Base-by-base conservation (phyloP, 2,113 vertebrate genomes). In the Malurus alboscapulatus region DNA sequence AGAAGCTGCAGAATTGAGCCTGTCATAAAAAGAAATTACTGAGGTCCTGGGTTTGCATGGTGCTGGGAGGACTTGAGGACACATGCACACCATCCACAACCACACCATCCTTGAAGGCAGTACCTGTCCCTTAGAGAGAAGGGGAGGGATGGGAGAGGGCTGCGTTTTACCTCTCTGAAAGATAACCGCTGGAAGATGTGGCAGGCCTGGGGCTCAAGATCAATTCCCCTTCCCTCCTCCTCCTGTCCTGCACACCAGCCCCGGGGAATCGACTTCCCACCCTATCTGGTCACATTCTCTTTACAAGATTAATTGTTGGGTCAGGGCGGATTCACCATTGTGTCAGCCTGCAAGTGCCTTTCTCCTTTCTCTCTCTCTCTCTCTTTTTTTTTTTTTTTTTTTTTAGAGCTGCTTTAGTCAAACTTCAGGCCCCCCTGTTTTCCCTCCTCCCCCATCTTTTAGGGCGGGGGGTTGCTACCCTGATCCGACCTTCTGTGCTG, bases 231-330 rank as follows among this genome's bases (percentile, higher is more conserved):
- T 68, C 54, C 55, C 26, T 78, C 48, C 42, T 80, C 38, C 61
- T 71, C 18, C 53, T 48, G n/a, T 47, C 12, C 17, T 1, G 0
- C 42, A 22, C n/a, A 26, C 14, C 4, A n/a, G 48, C 26, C 4
- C 84, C 0, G 1, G 30, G 66, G 40, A 90, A 75, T 22, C 0
- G 3, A 44, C 40, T 93, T 94, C 77, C 73, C 87, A 65, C 45
- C 48, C 84, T 94, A 92, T 92, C 88, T 90, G 86, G 53, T 95
- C 90, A 65, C 88, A 57, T 83, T 86, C 65, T 84, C n/a, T 87
- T 78, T 45, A 16, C 58, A 93, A 89, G 88, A 92, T 91, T 88
- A 92, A 96, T 96, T 65, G 77, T 65, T 84, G 74, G 74, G 88
- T 94, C 89, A 84, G 80, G 76, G 83, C 4, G 0, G 88, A 91